phyloP scores from a whole-genome alignment of 1,140 invertebrate species.

The Cotesia typhae region DNA sequence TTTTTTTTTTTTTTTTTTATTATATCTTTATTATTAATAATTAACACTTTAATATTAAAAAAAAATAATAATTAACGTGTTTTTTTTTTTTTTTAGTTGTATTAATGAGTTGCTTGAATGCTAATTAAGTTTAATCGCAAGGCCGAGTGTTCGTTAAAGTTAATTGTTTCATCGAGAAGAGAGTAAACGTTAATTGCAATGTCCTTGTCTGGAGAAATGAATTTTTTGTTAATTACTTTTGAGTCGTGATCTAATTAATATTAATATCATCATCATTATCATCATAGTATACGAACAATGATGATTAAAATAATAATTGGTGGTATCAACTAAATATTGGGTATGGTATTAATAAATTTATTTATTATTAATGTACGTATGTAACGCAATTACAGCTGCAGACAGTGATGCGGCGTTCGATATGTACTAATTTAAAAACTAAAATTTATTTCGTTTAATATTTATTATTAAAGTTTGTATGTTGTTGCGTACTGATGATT shows the following conservation, averaged over 20 bases:
- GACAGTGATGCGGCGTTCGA: conserved; percentile 32
- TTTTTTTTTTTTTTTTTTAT: too few species aligned
- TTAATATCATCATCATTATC: background rate
- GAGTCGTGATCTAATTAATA: background rate
- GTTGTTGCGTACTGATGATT: conserved; percentile 3
- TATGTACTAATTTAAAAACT: too few species aligned
- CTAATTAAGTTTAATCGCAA: conserved; percentile 64
- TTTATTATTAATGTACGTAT: too few species aligned
- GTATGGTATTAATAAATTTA: too few species aligned
- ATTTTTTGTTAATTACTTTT: conserved; percentile 6
- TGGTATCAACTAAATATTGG: too few species aligned
- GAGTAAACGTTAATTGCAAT: conserved; percentile 46
- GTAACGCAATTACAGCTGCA: conserved; percentile 36
- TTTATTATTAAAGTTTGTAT: conserved; percentile 1
- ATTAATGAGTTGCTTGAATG: conserved; percentile 61
- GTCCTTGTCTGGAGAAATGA: conserved; percentile 37
- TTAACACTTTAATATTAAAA: too few species aligned
- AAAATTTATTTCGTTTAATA: conserved; percentile 12
- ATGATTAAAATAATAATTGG: too few species aligned
- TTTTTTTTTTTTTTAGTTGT: conserved; percentile 48
- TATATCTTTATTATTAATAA: too few species aligned
- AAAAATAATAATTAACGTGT: background rate
- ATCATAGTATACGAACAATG: background rate
- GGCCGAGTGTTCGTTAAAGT: conserved; percentile 64
- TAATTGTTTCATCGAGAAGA: conserved; percentile 47